A percentile compares a stretch with the other conserved stretches of the same genome.
phyloP scores from a whole-genome alignment of 2,888 invertebrate species.

The Sphaerophoria taeniata region DNA sequence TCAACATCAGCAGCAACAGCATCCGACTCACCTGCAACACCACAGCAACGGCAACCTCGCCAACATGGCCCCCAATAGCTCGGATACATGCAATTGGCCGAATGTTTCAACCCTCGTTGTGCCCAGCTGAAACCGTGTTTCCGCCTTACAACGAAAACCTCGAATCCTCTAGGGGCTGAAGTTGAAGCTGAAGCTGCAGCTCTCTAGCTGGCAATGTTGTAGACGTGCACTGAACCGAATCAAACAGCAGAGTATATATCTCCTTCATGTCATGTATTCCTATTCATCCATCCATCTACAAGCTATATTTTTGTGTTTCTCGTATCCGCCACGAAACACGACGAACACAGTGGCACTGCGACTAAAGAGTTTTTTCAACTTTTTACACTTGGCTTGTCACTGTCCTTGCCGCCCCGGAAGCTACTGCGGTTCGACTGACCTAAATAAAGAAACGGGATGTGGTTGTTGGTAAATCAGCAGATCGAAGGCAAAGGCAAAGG shows the following conservation, averaged over 20 bases:
- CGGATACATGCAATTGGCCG: constrained; percentile 79
- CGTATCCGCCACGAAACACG: not conserved
- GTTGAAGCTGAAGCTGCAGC: constrained; percentile 14
- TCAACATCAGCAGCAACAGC: constrained; percentile 76
- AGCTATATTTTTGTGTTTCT: not conserved
- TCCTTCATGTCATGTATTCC: constrained; percentile 32
- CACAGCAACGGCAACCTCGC: constrained; percentile 69
- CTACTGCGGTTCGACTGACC: constrained; percentile 66
- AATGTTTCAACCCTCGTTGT: constrained; percentile 80
- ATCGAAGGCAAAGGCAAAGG: constrained; percentile 20
- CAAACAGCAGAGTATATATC: constrained; percentile 42
- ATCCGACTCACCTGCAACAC: constrained; percentile 75
- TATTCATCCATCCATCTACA: constrained; percentile 28
- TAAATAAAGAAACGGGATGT: constrained; percentile 61
- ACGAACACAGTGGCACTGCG: not conserved
- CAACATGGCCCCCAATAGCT: constrained; percentile 62
- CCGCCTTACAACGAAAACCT: constrained; percentile 50
- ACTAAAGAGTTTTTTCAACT: constrained; percentile 43
- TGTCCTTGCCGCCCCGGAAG: constrained; percentile 64
- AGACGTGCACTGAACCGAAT: constrained; percentile 51
- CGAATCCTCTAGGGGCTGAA: constrained; percentile 52
- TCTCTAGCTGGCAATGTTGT: no score
- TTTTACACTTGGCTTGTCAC: constrained; percentile 58
- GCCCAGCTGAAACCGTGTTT: constrained; percentile 80
- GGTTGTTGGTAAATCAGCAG: constrained; percentile 64